Base-by-base conservation (phyloP, 2,888 invertebrate genomes). In the Julus scandinavius region DNA sequence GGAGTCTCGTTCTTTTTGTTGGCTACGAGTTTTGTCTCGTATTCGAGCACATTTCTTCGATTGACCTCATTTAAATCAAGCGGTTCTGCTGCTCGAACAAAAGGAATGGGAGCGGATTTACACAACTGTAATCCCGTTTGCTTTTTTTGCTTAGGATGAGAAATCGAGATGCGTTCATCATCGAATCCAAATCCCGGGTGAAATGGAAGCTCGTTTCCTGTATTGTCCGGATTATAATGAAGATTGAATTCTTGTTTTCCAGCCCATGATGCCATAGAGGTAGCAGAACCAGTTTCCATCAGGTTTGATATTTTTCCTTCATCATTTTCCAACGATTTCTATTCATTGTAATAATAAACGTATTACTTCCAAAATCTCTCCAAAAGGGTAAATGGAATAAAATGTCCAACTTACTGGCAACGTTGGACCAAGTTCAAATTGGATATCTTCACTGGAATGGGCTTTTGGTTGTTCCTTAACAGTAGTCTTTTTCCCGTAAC, bases 61-160 rank as follows among this genome's bases (percentile, higher is more conserved):
- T 90, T 90, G 9, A 89, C 41, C 83, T 80, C 72, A 54, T 87
- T 89, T 20, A 90, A 86, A 85, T 90, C 89, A 72, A 90, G 86
- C n/a, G 90, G 88, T 86, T 89, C 88, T 7, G 72, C 29, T 38
- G 90, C 89, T 86, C 90, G 90, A 2, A 90, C 89, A 89, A 90
- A 90, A 88, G 83, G 89, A 38, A 90, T 87, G 9, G 87, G 54
- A 40, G 20, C 87, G 13, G 87, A 40, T 85, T 40, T 85, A 6
- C 40, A 6, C 13, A 38, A 15, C 13, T 41, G 38, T 6, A 38
- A 38, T 45, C 20, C n/a, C 20, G 15, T 6, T 45, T 85, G n/a
- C 29, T 58, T 87, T 54, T 87, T 87, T 20, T 40, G 49, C 11
- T n/a, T 54, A 50, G 54, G 6, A 15, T 13, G 6, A 87, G 45